Base-by-base conservation (phyloP, 1,140 invertebrate species). In the Bombus pyrosoma region DNA sequence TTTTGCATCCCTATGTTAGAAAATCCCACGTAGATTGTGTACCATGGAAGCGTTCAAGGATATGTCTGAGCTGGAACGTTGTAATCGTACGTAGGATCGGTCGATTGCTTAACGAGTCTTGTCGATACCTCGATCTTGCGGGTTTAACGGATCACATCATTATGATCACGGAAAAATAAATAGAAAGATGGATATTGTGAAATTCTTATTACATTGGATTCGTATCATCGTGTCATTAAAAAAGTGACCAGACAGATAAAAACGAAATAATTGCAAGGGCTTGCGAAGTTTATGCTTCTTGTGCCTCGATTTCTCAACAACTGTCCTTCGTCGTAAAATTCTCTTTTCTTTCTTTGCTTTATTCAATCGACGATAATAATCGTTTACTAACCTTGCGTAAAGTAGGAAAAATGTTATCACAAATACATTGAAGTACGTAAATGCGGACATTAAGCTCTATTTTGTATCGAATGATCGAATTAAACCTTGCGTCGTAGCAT, bases 1-100 rank as follows among this genome's bases (percentile, higher is more conserved):
- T 80, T 53, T 68, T 73, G 53, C 83, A 32, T 53, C 22, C 53
- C 53, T 43, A 53, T 66, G 37, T 85, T 85, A 85, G 83, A 85
- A 85, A 73, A 79, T 81, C 25, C 59, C 25, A 43, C 59, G 43
- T 41, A 28, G 39, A 69, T 32, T 73, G 71, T 47, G 47, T 39
- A 39, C 64, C 47, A 57, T 72, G 15, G 57, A 80, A 80, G 15
- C 47, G 15, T 57, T 71, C 75, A 79, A 79, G 75, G 53, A 84
- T 84, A 71, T 71, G 66, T 39, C 66, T 69, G 32, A 34, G 34
- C 53, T 34, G n/a, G 66, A 43, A 43, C 28, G 77, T 13, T 79
- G 9, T 84, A 84, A 71, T 83, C 59, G 28, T 43, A 57, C 39
- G 68, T 39, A 69, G 15, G 34, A 37, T 68, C 59, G 28, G 3